Percentiles rank a stretch among this genome's conserved stretches.
Evolutionary conservation across 1,140 invertebrate genomes (phyloP).

Genomic region (Drosophila rhopaloa): DNA sequence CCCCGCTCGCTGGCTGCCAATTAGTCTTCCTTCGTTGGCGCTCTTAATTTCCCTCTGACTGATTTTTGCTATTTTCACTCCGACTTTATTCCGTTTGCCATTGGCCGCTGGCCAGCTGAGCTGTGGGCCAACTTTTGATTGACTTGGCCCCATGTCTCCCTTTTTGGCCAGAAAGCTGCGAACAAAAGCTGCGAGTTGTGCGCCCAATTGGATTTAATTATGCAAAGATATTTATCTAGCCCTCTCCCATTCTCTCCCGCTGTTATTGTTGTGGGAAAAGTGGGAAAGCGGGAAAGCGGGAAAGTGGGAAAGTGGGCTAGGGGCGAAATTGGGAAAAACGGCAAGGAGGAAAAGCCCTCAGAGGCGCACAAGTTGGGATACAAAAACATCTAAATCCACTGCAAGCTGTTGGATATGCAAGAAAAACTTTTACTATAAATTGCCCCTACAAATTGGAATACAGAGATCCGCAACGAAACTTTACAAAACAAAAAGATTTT

Average conservation of each 20-base stretch:
- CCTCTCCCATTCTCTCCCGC: neutral
- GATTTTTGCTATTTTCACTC: slow-evolving; percentile 1
- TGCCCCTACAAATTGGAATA: slow-evolving; percentile 24
- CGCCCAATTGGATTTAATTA: slow-evolving; percentile 78
- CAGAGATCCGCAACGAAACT: slow-evolving; percentile 1
- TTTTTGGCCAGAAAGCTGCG: slow-evolving; percentile 11
- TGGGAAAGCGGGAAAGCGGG: neutral
- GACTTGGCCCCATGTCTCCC: slow-evolving; percentile 34
- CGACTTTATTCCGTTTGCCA: slow-evolving; percentile 11
- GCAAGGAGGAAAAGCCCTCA: neutral
- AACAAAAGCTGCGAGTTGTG: slow-evolving; percentile 72
- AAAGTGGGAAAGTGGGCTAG: neutral
- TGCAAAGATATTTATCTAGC: slow-evolving; percentile 56
- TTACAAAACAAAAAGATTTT: slow-evolving; percentile 20
- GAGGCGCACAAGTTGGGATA: slow-evolving; percentile 4
- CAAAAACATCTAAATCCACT: slow-evolving; percentile 35
- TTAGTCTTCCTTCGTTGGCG: slow-evolving; percentile 61
- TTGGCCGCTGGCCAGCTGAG: slow-evolving; percentile 7
- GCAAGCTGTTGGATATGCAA: slow-evolving; percentile 26
- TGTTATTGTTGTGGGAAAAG: slow-evolving; percentile 11
- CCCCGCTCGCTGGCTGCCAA: slow-evolving; percentile 58
- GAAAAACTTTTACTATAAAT: slow-evolving; percentile 42
- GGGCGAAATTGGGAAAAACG: neutral
- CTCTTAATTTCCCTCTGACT: neutral
- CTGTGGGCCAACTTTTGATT: slow-evolving; percentile 65